Evolutionary conservation across 2,113 vertebrate genomes (phyloP).

Genomic region (Collichthys lucidus): DNA sequence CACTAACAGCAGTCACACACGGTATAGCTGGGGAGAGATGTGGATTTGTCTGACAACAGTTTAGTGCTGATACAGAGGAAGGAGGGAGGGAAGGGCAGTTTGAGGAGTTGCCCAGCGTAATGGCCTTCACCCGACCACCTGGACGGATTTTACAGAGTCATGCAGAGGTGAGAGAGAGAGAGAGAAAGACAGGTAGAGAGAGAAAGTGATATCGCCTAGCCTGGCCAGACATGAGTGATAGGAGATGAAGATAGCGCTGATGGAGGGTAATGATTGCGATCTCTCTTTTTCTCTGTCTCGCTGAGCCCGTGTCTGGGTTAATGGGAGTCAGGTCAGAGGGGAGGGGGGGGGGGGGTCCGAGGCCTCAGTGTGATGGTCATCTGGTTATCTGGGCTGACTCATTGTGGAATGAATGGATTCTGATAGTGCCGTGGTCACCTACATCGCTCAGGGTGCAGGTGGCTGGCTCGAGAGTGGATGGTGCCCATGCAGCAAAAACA

Average conservation of each 20-base stretch:
- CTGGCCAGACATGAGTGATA: constrained; percentile 67
- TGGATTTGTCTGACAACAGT: constrained; percentile 34
- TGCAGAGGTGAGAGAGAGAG: constrained; percentile 18
- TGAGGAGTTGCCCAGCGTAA: constrained; percentile 46
- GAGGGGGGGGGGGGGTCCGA: constrained; percentile 32
- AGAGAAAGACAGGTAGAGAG: background rate
- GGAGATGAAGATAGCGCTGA: constrained; percentile 67
- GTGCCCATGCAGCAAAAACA: background rate
- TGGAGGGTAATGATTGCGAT: constrained; percentile 75
- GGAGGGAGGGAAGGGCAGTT: background rate
- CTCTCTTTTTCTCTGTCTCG: constrained; percentile 50
- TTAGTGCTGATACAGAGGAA: constrained; percentile 35
- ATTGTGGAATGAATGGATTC: constrained; percentile 40
- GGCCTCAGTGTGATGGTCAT: constrained; percentile 56
- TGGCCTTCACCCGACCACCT: constrained; percentile 68
- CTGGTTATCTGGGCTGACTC: constrained; percentile 63
- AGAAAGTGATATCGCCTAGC: constrained; percentile 34
- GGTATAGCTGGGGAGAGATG: constrained; percentile 17
- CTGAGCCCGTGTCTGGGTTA: constrained; percentile 60
- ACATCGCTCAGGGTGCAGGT: constrained; percentile 31
- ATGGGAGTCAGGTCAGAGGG: constrained; percentile 68
- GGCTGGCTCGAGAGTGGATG: constrained; percentile 7
- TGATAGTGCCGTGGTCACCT: constrained; percentile 43
- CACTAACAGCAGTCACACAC: background rate
- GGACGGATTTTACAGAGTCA: constrained; percentile 62